A percentile compares a stretch with the other conserved stretches of the same genome.
Conservation (phyloP, 2,888 invertebrate species). For the Orthosia gothica region DNA sequence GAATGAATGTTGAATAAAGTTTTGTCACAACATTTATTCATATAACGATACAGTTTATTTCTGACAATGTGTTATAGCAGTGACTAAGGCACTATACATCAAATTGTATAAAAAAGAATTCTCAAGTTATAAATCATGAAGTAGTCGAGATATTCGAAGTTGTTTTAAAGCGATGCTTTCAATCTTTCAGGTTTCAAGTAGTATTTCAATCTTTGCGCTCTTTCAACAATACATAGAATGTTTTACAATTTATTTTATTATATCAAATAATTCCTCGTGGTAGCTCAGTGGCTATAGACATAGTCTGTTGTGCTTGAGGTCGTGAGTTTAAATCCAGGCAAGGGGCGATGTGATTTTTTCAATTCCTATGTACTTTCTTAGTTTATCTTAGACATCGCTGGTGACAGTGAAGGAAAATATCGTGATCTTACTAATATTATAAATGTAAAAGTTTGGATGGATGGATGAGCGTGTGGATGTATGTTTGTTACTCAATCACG, state of each 20-base stretch:
- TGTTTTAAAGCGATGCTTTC: constrained; percentile 49
- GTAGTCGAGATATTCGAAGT: constrained; percentile 41
- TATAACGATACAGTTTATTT: constrained; percentile 10
- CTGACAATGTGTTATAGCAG: constrained; percentile 7
- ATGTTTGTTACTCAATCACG: too few relatives aligned
- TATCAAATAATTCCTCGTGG: too few relatives aligned
- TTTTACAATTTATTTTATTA: constrained; percentile 17
- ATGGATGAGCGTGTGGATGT: too few relatives aligned
- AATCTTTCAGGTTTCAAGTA: constrained; percentile 45
- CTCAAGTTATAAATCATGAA: constrained; percentile 51
- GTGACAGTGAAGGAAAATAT: too few relatives aligned
- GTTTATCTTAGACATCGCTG: too few relatives aligned
- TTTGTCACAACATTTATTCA: constrained; percentile 3
- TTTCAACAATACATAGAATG: constrained; percentile 13
- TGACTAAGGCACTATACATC: constrained; percentile 25
- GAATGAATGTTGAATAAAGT: background rate
- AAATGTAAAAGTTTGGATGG: too few relatives aligned
- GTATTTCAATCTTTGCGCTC: constrained; percentile 44
- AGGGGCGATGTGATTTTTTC: too few relatives aligned
- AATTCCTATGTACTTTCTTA: too few relatives aligned
- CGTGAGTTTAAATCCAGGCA: too few relatives aligned
- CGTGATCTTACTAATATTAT: too few relatives aligned
- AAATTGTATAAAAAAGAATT: constrained; percentile 31
- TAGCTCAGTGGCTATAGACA: too few relatives aligned
- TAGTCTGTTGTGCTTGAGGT: too few relatives aligned